Evolutionary conservation across 2,888 invertebrate genomes (phyloP).

Genomic region (Apodemia duryi): DNA sequence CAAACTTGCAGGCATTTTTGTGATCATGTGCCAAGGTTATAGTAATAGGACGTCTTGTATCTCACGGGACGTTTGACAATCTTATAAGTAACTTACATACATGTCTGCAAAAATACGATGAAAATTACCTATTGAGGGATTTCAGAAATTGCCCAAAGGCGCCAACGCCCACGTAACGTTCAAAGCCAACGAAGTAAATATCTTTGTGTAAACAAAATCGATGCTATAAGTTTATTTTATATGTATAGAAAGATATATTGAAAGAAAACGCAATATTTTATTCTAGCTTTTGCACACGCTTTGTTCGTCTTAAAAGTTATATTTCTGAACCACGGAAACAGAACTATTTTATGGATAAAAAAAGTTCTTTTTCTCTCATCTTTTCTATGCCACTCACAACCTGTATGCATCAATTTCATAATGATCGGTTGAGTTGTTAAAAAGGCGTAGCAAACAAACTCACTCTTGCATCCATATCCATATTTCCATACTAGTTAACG

Average conservation of each 20-base stretch:
- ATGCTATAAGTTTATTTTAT: constrained; percentile 19
- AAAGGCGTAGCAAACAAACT: too few relatives aligned
- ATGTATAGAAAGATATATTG: not conserved
- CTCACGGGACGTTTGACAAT: constrained; percentile 4
- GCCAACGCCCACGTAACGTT: constrained; percentile 24
- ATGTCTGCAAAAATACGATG: constrained; percentile 1
- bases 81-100: not conserved
- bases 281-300: not conserved
- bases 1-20: not conserved
- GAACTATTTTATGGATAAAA: not conserved
- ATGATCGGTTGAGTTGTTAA: too few relatives aligned
- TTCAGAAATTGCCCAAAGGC: constrained; percentile 20
- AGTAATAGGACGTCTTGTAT: not conserved
- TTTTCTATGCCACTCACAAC: too few relatives aligned
- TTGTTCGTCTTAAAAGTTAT: not conserved
- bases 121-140: constrained; percentile 9
- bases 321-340: not conserved
- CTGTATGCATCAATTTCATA: too few relatives aligned
- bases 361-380: too few relatives aligned
- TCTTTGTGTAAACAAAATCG: constrained; percentile 23
- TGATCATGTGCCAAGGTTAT: not conserved
- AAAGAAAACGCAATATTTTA: not conserved
- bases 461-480: too few relatives aligned
- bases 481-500: too few relatives aligned
- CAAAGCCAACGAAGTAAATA: constrained; percentile 22